These are phyloP conservation scores for Nettapus auritus DNA, from an alignment of 2,113 vertebrate species.

Conservation along the genomic window DNA sequence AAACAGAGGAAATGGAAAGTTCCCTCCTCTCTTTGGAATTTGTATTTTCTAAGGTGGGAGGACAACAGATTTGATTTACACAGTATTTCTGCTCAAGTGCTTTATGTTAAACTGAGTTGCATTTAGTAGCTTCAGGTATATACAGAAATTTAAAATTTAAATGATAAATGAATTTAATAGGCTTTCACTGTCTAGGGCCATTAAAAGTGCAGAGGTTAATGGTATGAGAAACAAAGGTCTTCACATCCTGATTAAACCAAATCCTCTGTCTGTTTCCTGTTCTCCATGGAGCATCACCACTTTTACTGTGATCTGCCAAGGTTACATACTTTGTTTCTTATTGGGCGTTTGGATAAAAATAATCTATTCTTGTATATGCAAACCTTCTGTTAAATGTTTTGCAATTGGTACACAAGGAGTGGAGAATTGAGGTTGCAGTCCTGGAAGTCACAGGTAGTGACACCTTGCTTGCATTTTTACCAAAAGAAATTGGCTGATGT, in stretches of 20 bases:
- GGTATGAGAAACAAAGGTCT: constrained; percentile 7
- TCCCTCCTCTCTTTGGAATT: not conserved
- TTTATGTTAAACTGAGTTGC: not conserved
- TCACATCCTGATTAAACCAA: constrained; percentile 21
- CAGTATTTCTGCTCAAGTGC: not conserved
- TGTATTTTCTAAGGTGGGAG: not conserved
- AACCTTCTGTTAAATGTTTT: not conserved
- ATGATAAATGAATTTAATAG: not conserved
- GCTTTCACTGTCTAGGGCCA: not conserved
- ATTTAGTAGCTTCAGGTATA: not conserved
- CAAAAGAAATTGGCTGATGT: not conserved
- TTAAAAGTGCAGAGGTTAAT: constrained; percentile 6
- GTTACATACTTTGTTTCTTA: not conserved
- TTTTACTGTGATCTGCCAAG: not conserved
- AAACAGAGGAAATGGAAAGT: constrained; percentile 49
- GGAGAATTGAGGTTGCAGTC: not conserved
- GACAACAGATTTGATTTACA: not conserved
- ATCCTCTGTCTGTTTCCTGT: constrained; percentile 29
- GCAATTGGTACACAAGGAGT: not conserved
- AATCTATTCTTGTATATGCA: not conserved
- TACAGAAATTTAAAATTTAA: not conserved
- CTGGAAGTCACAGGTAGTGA: not conserved
- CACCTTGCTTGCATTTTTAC: not conserved
- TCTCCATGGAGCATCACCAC: not conserved
- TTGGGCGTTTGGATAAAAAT: not conserved